Conservation (phyloP, 2,113 vertebrate species). For the Platichthys stellatus region DNA sequence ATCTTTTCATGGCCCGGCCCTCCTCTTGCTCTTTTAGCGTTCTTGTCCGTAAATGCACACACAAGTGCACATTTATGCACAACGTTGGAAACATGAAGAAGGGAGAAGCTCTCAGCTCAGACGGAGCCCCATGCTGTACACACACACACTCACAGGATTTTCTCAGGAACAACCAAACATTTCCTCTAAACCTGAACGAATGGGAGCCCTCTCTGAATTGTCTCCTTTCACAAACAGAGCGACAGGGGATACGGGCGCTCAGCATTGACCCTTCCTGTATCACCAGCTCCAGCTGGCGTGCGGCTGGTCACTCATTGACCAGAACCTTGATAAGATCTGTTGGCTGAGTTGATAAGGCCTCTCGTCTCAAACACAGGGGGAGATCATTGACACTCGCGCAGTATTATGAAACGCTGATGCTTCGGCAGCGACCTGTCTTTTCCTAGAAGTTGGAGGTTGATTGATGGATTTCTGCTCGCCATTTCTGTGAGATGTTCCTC, state of each 20-base stretch:
- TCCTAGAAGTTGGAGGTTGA: conserved; percentile 61
- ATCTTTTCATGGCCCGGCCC: background rate
- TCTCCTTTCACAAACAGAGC: background rate
- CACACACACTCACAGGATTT: conserved; percentile 10
- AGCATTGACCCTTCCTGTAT: conserved; percentile 52
- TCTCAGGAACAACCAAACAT: conserved; percentile 12
- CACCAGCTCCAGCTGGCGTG: conserved; percentile 36
- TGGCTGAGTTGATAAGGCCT: conserved; percentile 77
- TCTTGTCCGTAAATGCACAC: background rate
- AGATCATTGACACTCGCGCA: conserved; percentile 78
- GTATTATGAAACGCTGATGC: conserved; percentile 74
- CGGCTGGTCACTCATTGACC: conserved; percentile 78
- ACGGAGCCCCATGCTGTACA: conserved; percentile 14
- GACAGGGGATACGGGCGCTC: conserved; percentile 6
- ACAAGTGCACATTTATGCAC: background rate
- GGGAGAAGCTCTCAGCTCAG: conserved; percentile 1
- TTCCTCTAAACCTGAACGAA: conserved; percentile 19
- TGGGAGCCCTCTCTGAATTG: background rate
- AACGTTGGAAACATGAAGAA: background rate
- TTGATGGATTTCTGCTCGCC: conserved; percentile 45
- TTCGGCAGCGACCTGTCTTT: conserved; percentile 52
- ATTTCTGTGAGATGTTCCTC: conserved; percentile 6
- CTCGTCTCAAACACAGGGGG: conserved; percentile 73
- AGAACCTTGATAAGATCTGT: conserved; percentile 71
- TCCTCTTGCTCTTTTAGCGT: background rate